These are phyloP conservation scores for Cylindroiulus punctatus DNA, from an alignment of 2,888 invertebrate genomes.

Conservation along the genomic window DNA sequence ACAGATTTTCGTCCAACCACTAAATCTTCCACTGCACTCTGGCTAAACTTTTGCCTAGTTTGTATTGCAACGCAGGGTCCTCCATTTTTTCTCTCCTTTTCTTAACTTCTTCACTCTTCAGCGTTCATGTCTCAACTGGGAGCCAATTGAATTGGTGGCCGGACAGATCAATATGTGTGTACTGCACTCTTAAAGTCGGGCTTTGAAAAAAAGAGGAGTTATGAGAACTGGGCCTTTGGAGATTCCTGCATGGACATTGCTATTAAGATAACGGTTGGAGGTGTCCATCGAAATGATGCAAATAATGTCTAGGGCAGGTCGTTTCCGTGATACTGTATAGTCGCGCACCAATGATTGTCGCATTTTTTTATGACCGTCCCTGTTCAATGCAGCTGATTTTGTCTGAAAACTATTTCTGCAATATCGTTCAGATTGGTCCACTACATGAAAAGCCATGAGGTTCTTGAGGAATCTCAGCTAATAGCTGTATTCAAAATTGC, in stretches of 20 bases:
- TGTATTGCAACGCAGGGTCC: constrained; percentile 12
- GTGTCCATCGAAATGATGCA: background rate
- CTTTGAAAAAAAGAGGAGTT: constrained; percentile 12
- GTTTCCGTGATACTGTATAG: background rate
- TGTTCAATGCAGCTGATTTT: too few species aligned
- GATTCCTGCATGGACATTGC: background rate
- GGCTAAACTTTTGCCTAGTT: constrained; percentile 37
- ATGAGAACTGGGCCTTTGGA: background rate
- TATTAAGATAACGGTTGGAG: constrained; percentile 5
- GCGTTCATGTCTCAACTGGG: constrained; percentile 35
- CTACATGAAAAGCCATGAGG: too few species aligned
- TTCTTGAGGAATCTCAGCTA: too few species aligned
- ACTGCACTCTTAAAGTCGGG: constrained; percentile 3
- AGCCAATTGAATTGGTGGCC: constrained; percentile 17
- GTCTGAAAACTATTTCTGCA: too few species aligned
- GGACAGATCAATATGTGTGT: constrained; percentile 44
- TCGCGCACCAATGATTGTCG: too few species aligned
- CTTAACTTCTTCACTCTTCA: constrained; percentile 26
- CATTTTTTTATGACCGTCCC: too few species aligned
- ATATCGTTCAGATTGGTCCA: too few species aligned
- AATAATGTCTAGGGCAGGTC: background rate
- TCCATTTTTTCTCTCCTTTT: background rate
- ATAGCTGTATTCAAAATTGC: too few species aligned
- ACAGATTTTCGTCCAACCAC: constrained; percentile 45
- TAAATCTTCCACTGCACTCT: constrained; percentile 5